A percentile compares a stretch with the other conserved stretches of the same genome.
Evolutionary conservation across 64 coral and sea anemone species (phyloP).

Genomic region (Acropora tenuis): DNA sequence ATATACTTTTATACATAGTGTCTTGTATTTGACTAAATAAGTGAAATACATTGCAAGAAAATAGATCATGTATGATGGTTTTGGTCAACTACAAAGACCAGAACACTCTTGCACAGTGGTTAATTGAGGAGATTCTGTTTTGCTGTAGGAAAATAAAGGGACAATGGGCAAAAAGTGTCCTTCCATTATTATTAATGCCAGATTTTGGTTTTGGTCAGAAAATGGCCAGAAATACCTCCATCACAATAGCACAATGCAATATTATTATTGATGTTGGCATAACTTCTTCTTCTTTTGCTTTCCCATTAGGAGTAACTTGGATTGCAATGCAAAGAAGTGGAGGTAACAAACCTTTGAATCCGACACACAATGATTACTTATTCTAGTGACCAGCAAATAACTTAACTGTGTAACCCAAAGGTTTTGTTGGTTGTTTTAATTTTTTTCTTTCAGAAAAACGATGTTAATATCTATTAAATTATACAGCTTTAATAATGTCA

Average conservation of each 20-base stretch:
- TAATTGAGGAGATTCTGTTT: too few species aligned
- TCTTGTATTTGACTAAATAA: not conserved
- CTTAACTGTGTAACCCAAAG: not conserved
- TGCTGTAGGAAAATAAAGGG: too few species aligned
- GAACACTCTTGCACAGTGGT: too few species aligned
- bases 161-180: too few species aligned
- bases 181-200: too few species aligned
- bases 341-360: conserved; percentile 44
- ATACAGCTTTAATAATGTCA: too few species aligned
- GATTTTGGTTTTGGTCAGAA: too few species aligned
- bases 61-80: not conserved
- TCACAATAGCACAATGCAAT: not conserved
- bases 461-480: too few species aligned
- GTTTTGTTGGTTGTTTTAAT: not conserved
- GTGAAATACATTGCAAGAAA: not conserved
- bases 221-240: too few species aligned
- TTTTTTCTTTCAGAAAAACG: too few species aligned
- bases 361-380: not conserved
- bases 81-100: too few species aligned
- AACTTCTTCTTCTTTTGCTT: not conserved
- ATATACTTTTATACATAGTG: not conserved
- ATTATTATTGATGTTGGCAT: not conserved
- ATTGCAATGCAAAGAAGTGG: conserved; percentile 99
- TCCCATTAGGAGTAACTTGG: conserved; percentile 83
- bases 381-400: not conserved